Evolutionary conservation across 2,113 vertebrate genomes (phyloP), one percentile per base, ranked within the genome.

Genomic region (Gasterosteus nipponicus): DNA sequence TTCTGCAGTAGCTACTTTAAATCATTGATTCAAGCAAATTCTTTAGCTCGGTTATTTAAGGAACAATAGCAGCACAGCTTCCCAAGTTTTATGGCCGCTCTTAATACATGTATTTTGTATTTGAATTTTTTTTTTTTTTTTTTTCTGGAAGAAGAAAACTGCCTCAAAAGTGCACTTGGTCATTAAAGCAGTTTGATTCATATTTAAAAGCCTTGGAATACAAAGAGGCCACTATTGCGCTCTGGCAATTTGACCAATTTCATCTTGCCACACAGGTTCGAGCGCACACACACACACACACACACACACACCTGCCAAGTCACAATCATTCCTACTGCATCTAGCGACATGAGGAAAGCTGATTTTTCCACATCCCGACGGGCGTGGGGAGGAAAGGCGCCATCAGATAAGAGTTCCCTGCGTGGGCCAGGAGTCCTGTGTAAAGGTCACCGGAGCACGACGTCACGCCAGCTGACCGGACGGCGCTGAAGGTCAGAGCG

Each of bases 291-390:
- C 33, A 11, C 46, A 35, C n/a, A 49, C 42, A 73, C 19, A 63
- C 41, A 54, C 57, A 47, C 69, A 39, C 67, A 44, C 29, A 2
- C 7, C 38, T 9, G 22, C 68, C 22, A n/a, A 72, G 65, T 66
- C 56, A 62, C 73, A 92, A 88, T 91, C 86, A 67, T 75, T 83
- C 77, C 77, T 18, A 60, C 78, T 82, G 87, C 61, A 87, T 90
- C 89, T 82, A 46, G 77, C 58, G 83, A 92, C 89, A 91, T 82
- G 81, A 86, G 76, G 38, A 82, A 82, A 86, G 76, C 85, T 80
- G 88, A 88, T 84, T 91, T 91, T 89, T 85, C 73, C 88, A 89
- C 89, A 90, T 89, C 90, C 81, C 78, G 87, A 87, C 82, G 75
- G 82, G 85, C 44, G n/a, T 44, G 31, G 22, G 61, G 22, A 47